These are phyloP conservation scores for Tenthredo distinguenda DNA, from an alignment of 2,888 invertebrate genomes.

Conservation along the genomic window DNA sequence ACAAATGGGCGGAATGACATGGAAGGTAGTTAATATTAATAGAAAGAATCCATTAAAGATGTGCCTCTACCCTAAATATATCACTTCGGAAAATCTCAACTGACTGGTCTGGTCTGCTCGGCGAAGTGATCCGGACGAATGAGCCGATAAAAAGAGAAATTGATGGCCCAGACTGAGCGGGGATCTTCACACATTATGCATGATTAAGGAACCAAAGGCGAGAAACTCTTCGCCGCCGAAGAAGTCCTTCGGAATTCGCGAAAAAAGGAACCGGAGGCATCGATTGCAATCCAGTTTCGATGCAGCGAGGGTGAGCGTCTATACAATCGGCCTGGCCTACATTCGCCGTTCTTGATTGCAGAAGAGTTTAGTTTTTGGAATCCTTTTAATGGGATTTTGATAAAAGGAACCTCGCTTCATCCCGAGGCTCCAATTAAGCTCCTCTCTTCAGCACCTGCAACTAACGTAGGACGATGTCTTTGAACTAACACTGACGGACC, in stretches of 20 bases:
- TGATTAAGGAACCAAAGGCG: not conserved
- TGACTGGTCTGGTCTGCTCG: not conserved
- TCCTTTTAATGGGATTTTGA: not conserved
- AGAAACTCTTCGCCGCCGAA: not conserved
- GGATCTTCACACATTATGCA: not conserved
- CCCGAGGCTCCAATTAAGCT: constrained; percentile 40
- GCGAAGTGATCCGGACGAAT: not conserved
- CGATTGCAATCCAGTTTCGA: not conserved
- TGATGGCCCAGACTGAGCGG: not conserved
- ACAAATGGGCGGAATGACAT: not conserved
- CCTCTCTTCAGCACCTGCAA: constrained; percentile 28
- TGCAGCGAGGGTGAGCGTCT: not conserved
- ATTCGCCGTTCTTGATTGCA: constrained; percentile 6
- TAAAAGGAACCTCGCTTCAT: not conserved
- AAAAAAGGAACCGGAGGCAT: not conserved
- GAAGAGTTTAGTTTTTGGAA: not conserved
- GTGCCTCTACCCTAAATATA: not conserved
- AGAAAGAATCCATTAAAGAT: constrained; percentile 20
- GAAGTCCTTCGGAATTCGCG: not conserved
- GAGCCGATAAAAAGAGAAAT: not conserved
- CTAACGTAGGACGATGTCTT: constrained; percentile 25
- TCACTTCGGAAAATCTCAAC: not conserved
- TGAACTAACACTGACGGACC: constrained; percentile 44
- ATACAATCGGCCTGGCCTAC: not conserved
- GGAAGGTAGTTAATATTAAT: constrained; percentile 1